Conservation (phyloP, 2,797 vertebrate species). For the Paguma larvata region DNA sequence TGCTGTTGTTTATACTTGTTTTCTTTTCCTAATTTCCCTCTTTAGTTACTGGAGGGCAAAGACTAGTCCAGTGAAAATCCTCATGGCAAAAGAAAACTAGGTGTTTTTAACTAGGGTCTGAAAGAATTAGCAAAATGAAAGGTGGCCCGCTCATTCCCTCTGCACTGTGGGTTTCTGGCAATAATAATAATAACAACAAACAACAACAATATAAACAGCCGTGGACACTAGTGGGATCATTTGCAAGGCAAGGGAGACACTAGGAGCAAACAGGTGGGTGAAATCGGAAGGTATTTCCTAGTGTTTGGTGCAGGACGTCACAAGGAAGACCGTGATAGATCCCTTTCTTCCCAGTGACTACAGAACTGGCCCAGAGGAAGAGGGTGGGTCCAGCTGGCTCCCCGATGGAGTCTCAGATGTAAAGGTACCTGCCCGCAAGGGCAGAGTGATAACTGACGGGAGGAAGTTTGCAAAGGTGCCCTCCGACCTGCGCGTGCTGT, state of each 20-base stretch:
- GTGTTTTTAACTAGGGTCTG: not conserved
- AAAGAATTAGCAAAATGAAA: not conserved
- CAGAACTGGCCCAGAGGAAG: not conserved
- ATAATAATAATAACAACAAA: not conserved
- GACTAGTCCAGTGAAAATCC: not conserved
- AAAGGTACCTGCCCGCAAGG: not conserved
- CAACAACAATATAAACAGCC: not conserved
- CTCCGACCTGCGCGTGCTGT: too few relatives aligned
- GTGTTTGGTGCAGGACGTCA: not conserved
- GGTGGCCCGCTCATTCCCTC: not conserved
- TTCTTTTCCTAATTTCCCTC: not conserved
- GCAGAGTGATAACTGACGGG: not conserved
- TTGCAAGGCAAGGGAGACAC: not conserved
- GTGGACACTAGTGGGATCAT: not conserved
- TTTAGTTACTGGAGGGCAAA: slow-evolving; percentile 8
- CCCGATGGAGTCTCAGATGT: not conserved
- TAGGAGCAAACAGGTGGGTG: not conserved
- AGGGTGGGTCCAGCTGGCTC: not conserved
- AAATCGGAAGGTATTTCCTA: not conserved
- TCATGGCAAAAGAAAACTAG: not conserved
- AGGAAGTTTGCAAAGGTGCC: not conserved
- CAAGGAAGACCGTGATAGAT: not conserved
- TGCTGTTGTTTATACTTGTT: not conserved
- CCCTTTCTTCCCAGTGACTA: not conserved
- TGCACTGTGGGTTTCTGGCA: not conserved